These are phyloP conservation scores for Aculops lycopersici DNA, from an alignment of 1,140 invertebrate species.

Conservation along the genomic window DNA sequence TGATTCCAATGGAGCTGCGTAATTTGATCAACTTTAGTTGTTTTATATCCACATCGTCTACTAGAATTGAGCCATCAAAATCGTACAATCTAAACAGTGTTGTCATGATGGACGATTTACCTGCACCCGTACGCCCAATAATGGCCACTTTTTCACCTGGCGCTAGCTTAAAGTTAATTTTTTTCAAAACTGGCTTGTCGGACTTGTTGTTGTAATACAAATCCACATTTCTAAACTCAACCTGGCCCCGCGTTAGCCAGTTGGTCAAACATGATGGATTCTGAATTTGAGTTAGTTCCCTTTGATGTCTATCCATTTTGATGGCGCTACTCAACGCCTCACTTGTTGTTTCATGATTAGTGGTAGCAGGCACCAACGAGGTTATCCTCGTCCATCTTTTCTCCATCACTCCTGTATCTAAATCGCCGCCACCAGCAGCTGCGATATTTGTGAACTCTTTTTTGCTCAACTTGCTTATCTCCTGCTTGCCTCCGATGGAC, in stretches of 20 bases:
- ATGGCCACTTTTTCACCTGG: conserved; percentile 14
- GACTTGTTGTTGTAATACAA: conserved; percentile 25
- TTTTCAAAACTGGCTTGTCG: conserved; percentile 24
- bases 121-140: conserved; percentile 18
- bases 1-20: conserved; percentile 19
- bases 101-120: conserved; percentile 15
- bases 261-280: too few relatives aligned
- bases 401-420: too few relatives aligned
- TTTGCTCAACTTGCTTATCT: conserved; percentile 1
- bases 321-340: neutral
- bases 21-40: conserved; percentile 14
- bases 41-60: conserved; percentile 6
- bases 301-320: too few relatives aligned
- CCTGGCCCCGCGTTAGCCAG: conserved; percentile 35
- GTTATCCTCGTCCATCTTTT: neutral
- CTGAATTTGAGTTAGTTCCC: too few relatives aligned
- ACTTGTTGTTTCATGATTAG: neutral
- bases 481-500: too few relatives aligned
- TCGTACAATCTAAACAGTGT: conserved; percentile 17
- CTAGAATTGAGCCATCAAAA: conserved; percentile 14
- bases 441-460: conserved; percentile 8
- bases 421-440: too few relatives aligned
- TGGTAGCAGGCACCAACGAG: neutral
- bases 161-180: conserved; percentile 22
- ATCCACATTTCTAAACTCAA: conserved; percentile 30